Base-by-base conservation (phyloP, 2,797 vertebrate species). In the Amniataba percoides region DNA sequence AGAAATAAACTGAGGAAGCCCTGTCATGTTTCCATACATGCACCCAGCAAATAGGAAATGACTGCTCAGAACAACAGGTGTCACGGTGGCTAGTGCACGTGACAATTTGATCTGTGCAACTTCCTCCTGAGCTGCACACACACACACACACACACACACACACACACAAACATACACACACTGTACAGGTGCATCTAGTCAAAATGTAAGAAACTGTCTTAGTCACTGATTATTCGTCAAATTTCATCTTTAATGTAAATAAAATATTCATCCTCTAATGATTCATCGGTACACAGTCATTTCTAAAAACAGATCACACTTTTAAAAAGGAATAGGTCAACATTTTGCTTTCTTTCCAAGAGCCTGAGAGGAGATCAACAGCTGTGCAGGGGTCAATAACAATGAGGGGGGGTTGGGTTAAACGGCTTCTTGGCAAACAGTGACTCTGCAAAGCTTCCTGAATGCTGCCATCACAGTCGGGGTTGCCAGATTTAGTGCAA, bases 11-110 rank as follows among this genome's bases (percentile, higher is more conserved):
- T 19, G 66, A 76, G 77, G 58, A 61, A 57, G n/a, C n/a, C 10
- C 11, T 43, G 70, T 80, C 53, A 9, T 25, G 31, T 46, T n/a
- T 56, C 81, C 88, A 84, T 84, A 46, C 65, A 65, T 86, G 88
- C 66, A 80, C 0, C 3, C 7, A 6, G 42, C 34, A 61, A 77
- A 86, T 62, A 77, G 72, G 48, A 80, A 84, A 75, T 76, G 18
- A 25, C 16, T 23, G 77, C 71, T 68, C 42, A 57, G 83, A 84
- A 80, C 72, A 86, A 89, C 92, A 92, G 87, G 86, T 89, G 87
- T 8, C 66, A 61, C 0, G 27, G 74, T 9, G 11, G 57, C 43
- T 19, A 60, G 18, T 21, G 3, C n/a, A 7, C 18, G 1, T 1
- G 45, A 48, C 55, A 40, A 34, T 27, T 8, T 57, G 3, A 25